Evolutionary conservation across 2,888 invertebrate species (phyloP).

Genomic region (Psylliodes chrysocephalus): DNA sequence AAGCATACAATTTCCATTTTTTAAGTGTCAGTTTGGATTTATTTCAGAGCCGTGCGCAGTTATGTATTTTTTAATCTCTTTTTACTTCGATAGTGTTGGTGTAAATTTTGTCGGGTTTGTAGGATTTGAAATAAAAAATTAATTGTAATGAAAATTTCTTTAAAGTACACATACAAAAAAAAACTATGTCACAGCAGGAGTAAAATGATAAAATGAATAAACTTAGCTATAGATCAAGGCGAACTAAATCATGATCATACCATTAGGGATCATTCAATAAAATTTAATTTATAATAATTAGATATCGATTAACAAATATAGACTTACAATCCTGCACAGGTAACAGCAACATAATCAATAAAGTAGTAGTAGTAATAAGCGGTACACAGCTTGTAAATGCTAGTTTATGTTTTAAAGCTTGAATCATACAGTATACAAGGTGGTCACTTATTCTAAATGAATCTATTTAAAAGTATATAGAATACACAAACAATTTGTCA

Average conservation of each 20-base stretch:
- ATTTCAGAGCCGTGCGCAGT: no score
- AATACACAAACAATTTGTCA: no score
- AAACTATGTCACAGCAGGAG: background rate
- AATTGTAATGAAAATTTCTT: background rate
- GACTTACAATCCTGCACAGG: slow-evolving; percentile 49
- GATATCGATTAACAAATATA: slow-evolving; percentile 50
- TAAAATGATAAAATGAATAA: background rate
- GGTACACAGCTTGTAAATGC: slow-evolving; percentile 51
- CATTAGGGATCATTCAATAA: background rate
- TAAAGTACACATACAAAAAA: background rate
- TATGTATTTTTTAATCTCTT: no score
- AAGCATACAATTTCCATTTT: no score
- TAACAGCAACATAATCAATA: slow-evolving; percentile 57
- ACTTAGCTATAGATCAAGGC: background rate
- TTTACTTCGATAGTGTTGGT: no score
- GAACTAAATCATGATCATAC: background rate
- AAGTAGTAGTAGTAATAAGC: slow-evolving; percentile 47
- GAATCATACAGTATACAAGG: slow-evolving; percentile 2
- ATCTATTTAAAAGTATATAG: no score
- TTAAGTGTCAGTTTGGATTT: no score
- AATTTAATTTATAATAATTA: slow-evolving; percentile 10
- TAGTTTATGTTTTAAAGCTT: slow-evolving; percentile 41
- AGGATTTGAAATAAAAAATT: background rate
- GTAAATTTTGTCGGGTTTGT: background rate
- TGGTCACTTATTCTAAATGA: no score